phyloP scores from a whole-genome alignment of 2,797 vertebrate species.

The Scolopax bukidnonensis region DNA sequence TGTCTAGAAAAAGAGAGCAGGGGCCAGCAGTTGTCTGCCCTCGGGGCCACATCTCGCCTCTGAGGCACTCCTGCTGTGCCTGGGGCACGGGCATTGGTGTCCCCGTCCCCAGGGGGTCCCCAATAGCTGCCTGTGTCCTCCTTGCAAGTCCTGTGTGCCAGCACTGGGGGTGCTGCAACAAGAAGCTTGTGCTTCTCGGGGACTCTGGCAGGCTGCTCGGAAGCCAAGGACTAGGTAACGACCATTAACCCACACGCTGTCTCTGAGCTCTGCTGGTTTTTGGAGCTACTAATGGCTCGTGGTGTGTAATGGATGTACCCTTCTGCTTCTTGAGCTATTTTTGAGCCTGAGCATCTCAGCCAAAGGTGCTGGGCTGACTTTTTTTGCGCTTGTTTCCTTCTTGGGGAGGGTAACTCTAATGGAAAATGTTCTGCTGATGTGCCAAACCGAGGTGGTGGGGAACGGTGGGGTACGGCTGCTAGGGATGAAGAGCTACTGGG shows the following conservation, averaged over 20 bases:
- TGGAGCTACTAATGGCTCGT: background rate
- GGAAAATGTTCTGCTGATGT: background rate
- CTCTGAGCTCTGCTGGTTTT: background rate
- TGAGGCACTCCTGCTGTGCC: background rate
- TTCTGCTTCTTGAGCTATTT: background rate
- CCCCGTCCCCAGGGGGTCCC: background rate
- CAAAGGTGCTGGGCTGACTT: background rate
- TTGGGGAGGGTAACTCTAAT: background rate
- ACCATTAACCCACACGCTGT: fast-evolving
- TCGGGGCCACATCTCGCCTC: fast-evolving
- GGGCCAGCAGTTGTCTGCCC: background rate
- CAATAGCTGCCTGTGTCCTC: fast-evolving
- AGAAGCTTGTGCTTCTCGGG: background rate
- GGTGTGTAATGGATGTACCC: background rate
- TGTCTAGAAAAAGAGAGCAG: background rate
- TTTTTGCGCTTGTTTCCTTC: background rate
- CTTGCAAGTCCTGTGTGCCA: background rate
- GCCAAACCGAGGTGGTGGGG: background rate
- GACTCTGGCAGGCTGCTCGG: background rate
- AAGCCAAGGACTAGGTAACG: background rate
- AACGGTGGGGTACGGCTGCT: background rate
- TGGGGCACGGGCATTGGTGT: fast-evolving
- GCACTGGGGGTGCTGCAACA: background rate
- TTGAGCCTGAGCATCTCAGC: constrained; percentile 6
- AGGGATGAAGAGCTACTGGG: background rate